These are phyloP conservation scores for Ammodytes marinus DNA, from an alignment of 2,113 vertebrate species.

Conservation along the genomic window DNA sequence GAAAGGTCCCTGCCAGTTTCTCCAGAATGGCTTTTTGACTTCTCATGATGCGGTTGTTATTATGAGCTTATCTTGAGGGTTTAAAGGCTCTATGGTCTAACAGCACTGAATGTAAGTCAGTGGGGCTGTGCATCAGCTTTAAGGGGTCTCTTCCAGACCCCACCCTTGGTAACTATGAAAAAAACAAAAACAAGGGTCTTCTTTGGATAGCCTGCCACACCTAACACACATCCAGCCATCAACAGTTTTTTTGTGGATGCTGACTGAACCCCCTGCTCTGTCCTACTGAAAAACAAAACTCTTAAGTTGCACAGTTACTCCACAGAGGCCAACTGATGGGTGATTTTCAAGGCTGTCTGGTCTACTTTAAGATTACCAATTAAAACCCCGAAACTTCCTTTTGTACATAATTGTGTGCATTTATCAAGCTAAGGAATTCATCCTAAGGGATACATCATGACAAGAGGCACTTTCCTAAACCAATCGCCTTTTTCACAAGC, in stretches of 20 bases:
- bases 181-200: neutral
- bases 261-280: neutral
- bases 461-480: conserved; percentile 1
- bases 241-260: neutral
- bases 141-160: conserved; percentile 27
- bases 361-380: conserved; percentile 31
- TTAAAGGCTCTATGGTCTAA: conserved; percentile 2
- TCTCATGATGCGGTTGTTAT: conserved; percentile 79
- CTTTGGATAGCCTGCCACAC: conserved; percentile 11
- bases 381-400: conserved; percentile 22
- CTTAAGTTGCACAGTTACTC: conserved; percentile 5
- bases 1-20: conserved; percentile 83
- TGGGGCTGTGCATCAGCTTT: conserved; percentile 31
- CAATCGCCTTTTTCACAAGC: conserved; percentile 18
- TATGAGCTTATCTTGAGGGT: conserved; percentile 5
- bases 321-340: neutral
- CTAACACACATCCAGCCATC: conserved; percentile 8
- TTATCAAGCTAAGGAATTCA: conserved; percentile 23
- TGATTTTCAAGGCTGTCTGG: neutral
- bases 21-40: conserved; percentile 85
- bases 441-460: conserved; percentile 25
- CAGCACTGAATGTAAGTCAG: neutral
- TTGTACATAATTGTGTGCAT: conserved; percentile 6
- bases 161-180: neutral
- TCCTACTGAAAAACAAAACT: conserved; percentile 14